Conservation (phyloP, 1,140 invertebrate species). For the Drosophila seguyi region DNA sequence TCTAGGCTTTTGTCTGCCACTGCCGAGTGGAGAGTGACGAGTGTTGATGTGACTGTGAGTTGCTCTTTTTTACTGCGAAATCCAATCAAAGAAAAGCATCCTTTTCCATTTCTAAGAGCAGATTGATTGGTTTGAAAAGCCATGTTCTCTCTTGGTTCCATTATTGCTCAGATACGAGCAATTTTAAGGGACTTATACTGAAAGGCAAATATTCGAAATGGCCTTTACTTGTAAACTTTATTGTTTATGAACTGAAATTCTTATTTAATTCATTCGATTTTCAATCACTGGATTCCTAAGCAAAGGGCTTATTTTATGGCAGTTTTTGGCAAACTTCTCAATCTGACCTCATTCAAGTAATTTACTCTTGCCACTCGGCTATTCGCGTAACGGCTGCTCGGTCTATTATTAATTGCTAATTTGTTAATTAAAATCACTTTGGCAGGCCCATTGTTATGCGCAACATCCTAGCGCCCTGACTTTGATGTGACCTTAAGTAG, state of each 20-base stretch:
- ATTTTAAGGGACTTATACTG: not conserved
- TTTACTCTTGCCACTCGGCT: not conserved
- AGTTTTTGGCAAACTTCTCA: not conserved
- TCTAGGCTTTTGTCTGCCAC: conserved; percentile 60
- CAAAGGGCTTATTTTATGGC: not conserved
- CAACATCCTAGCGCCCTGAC: conserved; percentile 36
- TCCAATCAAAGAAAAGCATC: conserved; percentile 43
- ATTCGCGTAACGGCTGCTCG: conserved; percentile 29
- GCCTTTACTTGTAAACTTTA: not conserved
- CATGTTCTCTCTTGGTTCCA: conserved; percentile 1
- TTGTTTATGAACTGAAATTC: not conserved
- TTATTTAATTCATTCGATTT: not conserved
- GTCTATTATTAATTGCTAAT: conserved; percentile 58
- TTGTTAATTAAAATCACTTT: conserved; percentile 73
- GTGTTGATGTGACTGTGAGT: conserved; percentile 50
- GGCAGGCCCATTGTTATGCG: conserved; percentile 27
- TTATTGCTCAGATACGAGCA: not conserved
- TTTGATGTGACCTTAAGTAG: conserved; percentile 75
- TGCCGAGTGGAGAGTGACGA: conserved; percentile 32
- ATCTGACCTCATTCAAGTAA: conserved; percentile 11
- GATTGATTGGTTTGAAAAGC: conserved; percentile 27
- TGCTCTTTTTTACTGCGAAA: conserved; percentile 28
- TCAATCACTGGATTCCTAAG: too few relatives aligned
- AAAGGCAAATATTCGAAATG: not conserved
- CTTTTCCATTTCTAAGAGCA: conserved; percentile 6